Percentiles rank a stretch among this genome's conserved stretches.
Conservation (phyloP, 1,140 invertebrate genomes). For the Magallana angulata region DNA sequence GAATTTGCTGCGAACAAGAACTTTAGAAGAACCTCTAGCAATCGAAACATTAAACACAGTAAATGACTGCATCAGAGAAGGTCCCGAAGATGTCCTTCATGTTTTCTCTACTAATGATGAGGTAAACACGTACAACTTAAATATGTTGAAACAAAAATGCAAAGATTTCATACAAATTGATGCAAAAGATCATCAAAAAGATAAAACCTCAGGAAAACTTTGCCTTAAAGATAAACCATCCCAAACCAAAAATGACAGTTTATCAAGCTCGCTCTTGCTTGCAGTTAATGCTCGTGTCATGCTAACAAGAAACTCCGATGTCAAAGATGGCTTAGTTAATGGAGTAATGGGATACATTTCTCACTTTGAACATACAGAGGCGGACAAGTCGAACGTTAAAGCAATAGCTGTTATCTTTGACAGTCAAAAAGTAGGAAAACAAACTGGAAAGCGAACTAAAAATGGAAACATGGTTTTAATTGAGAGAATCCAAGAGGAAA, state of each 20-base stretch:
- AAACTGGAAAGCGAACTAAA: no score
- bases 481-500: background rate
- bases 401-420: no score
- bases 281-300: no score
- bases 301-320: no score
- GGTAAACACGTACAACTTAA: background rate
- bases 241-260: background rate
- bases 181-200: background rate
- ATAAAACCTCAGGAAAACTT: constrained; percentile 10
- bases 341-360: no score
- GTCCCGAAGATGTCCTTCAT: background rate
- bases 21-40: constrained; percentile 8
- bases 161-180: constrained; percentile 5
- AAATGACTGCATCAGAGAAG: no score
- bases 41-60: background rate
- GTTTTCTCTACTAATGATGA: constrained; percentile 44
- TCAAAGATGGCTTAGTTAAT: no score
- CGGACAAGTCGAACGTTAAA: no score
- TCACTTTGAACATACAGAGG: no score
- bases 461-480: background rate
- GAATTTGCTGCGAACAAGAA: no score
- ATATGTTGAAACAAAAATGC: background rate
- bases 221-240: constrained; percentile 25
- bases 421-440: no score
- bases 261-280: background rate